These are phyloP conservation scores for Ceryle rudis DNA, from an alignment of 2,797 vertebrate genomes.

Conservation along the genomic window DNA sequence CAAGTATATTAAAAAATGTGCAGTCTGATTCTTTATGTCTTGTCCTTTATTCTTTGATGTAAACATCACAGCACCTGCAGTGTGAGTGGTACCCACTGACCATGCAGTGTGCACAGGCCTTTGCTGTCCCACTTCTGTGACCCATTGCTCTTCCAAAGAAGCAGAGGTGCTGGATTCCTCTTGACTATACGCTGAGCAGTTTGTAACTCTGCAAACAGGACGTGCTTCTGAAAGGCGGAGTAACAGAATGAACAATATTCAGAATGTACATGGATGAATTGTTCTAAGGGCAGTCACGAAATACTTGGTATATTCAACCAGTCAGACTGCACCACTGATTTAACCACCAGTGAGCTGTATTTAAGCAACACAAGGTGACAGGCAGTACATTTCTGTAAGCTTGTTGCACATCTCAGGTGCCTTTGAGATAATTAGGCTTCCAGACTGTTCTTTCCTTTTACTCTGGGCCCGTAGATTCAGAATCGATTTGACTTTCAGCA, in stretches of 20 bases:
- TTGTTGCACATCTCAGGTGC: background rate
- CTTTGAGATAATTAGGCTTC: background rate
- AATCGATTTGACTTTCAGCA: background rate
- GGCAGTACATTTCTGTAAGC: background rate
- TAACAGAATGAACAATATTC: background rate
- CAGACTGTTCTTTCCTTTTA: background rate
- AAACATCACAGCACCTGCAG: background rate
- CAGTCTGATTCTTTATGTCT: background rate
- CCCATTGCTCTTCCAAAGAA: background rate
- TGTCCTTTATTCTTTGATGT: background rate
- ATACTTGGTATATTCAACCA: background rate
- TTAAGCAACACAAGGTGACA: background rate
- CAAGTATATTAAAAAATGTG: background rate
- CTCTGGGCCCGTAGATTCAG: background rate
- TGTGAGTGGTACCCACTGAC: background rate
- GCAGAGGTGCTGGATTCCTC: background rate
- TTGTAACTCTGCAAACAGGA: background rate
- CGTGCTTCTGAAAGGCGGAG: background rate
- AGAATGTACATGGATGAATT: background rate
- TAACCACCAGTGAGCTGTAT: background rate
- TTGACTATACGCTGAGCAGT: background rate
- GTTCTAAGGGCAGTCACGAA: background rate
- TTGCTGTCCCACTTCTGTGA: background rate
- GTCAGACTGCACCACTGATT: background rate
- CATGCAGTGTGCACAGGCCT: rapidly evolving